Conservation (phyloP, 2,113 vertebrate species). For the human region DNA sequence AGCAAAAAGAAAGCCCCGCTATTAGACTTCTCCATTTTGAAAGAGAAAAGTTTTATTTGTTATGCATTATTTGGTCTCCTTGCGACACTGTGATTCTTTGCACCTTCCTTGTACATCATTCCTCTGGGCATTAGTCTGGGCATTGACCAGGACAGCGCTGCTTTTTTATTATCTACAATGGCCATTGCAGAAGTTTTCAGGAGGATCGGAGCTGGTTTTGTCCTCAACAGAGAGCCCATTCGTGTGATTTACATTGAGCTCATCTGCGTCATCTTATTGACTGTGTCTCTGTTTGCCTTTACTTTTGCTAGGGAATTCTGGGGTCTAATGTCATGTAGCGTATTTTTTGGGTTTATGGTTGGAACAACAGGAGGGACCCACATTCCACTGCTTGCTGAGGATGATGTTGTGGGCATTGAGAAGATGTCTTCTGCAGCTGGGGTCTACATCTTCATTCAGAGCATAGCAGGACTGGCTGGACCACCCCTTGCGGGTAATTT, state of each 20-base stretch:
- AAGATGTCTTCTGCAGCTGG: slow-evolving; percentile 95
- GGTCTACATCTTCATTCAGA: slow-evolving; percentile 96
- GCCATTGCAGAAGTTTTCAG: slow-evolving; percentile 94
- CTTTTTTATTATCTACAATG: slow-evolving; percentile 92
- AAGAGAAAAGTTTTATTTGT: slow-evolving; percentile 92
- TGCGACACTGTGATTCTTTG: slow-evolving; percentile 96
- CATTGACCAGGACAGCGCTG: slow-evolving; percentile 87
- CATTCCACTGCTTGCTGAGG: slow-evolving; percentile 96
- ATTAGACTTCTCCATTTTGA: slow-evolving; percentile 94
- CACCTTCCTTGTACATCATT: slow-evolving; percentile 94
- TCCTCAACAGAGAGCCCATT: slow-evolving; percentile 87
- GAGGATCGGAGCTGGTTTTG: slow-evolving; percentile 89
- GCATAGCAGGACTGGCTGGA: slow-evolving; percentile 94
- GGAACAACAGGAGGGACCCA: slow-evolving; percentile 93
- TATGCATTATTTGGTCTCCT: slow-evolving; percentile 97
- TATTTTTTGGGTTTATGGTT: slow-evolving; percentile 92
- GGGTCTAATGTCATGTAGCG: slow-evolving; percentile 91
- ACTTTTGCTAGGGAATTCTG: slow-evolving; percentile 91
- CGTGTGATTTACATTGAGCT: slow-evolving; percentile 94
- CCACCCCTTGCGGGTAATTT: slow-evolving; percentile 95
- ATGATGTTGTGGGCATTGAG: slow-evolving; percentile 93
- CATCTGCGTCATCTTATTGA: slow-evolving; percentile 87
- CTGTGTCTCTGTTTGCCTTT: slow-evolving; percentile 90
- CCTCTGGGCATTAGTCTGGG: slow-evolving; percentile 92
- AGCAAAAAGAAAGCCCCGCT: slow-evolving; percentile 78